Percentiles rank a stretch among this genome's conserved stretches.
Conservation (phyloP, 2,888 invertebrate genomes). For the Prosapia bicincta region DNA sequence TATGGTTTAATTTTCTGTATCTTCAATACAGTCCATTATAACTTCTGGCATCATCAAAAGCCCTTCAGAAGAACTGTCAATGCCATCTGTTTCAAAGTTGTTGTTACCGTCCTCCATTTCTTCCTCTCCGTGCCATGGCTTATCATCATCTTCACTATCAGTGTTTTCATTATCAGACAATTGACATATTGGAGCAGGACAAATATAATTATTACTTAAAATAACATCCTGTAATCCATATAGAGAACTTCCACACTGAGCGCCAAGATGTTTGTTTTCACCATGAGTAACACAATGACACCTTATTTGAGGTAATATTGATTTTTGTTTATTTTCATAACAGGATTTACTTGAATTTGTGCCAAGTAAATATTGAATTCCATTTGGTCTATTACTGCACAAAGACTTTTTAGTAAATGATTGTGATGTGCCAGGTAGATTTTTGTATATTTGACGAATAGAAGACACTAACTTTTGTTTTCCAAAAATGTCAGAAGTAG, state of each 20-base stretch:
- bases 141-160: neutral
- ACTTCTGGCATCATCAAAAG: neutral
- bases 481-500: neutral
- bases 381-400: neutral
- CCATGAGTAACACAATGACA: neutral
- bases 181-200: neutral
- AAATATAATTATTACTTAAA: neutral
- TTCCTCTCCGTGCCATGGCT: neutral
- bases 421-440: neutral
- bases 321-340: neutral
- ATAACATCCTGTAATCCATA: neutral
- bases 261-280: neutral
- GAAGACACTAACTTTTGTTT: neutral
- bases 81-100: neutral
- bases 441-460: neutral
- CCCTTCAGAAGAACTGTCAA: neutral
- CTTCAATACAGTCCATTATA: neutral
- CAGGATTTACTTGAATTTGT: neutral
- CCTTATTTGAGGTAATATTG: neutral
- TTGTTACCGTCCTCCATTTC: neutral
- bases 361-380: neutral
- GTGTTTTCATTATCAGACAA: neutral
- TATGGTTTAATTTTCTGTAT: neutral
- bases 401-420: neutral
- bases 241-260: neutral